Evolutionary conservation across 2,888 invertebrate genomes (phyloP).

Genomic region (Mythimna ferrago): DNA sequence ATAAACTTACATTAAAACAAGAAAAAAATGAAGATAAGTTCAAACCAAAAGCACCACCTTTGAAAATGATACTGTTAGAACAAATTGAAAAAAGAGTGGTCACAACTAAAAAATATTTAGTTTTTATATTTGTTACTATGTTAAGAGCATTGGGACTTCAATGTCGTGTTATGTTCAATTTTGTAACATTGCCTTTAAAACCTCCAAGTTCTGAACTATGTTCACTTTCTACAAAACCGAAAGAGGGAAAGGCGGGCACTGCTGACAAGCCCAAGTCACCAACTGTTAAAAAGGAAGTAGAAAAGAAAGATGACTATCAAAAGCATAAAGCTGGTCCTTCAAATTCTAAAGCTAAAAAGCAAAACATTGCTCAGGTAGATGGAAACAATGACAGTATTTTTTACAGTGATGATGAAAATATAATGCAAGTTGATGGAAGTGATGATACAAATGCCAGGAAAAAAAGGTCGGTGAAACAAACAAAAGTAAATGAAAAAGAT

Average conservation of each 20-base stretch:
- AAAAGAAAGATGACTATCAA: conserved; percentile 49
- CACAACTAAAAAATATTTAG: conserved; percentile 92
- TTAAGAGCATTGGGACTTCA: conserved; percentile 95
- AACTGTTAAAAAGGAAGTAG: conserved; percentile 47
- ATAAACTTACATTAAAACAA: conserved; percentile 90
- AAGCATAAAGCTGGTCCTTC: conserved; percentile 53
- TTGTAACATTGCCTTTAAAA: conserved; percentile 94
- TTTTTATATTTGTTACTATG: conserved; percentile 94
- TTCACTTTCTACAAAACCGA: conserved; percentile 89
- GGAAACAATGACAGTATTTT: conserved; percentile 77
- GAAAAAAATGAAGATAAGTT: conserved; percentile 89
- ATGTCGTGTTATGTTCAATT: conserved; percentile 95
- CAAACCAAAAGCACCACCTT: conserved; percentile 84
- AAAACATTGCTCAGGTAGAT: conserved; percentile 89
- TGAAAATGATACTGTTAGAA: conserved; percentile 86
- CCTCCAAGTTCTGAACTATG: conserved; percentile 92
- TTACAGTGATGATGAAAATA: conserved; percentile 71
- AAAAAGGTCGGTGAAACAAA: conserved; percentile 72
- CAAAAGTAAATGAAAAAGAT: conserved; percentile 60
- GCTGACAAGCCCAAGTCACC: conserved; percentile 53
- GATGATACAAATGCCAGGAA: conserved; percentile 70
- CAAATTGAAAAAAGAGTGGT: conserved; percentile 92
- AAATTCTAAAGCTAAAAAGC: conserved; percentile 65
- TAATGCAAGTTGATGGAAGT: conserved; percentile 66
- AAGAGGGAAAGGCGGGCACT: conserved; percentile 66